Conservation (phyloP, 1,140 invertebrate genomes). For the Varroa destructor region DNA sequence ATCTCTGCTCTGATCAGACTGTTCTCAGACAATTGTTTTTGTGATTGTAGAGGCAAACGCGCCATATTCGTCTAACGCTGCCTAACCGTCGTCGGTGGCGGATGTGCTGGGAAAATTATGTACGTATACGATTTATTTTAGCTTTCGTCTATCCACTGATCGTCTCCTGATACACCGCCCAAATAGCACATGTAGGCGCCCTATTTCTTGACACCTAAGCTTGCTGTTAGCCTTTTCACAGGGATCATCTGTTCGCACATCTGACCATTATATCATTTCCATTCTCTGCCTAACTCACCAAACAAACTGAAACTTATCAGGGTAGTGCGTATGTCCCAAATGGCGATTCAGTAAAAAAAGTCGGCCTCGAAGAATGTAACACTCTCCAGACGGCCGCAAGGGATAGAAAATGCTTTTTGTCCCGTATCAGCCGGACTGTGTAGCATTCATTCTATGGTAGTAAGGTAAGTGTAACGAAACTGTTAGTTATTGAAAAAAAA, state of each 20-base stretch:
- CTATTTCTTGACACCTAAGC: neutral
- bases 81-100: constrained; percentile 22
- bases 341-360: too few relatives aligned
- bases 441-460: too few relatives aligned
- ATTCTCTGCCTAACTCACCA: neutral
- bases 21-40: neutral
- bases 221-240: neutral
- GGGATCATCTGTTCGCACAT: too few relatives aligned
- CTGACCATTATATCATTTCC: neutral
- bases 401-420: too few relatives aligned
- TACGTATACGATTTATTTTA: constrained; percentile 1
- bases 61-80: constrained; percentile 20
- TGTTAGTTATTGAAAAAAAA: too few relatives aligned
- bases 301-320: too few relatives aligned
- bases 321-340: too few relatives aligned
- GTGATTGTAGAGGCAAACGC: constrained; percentile 21
- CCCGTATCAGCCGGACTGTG: too few relatives aligned
- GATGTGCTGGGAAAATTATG: constrained; percentile 28
- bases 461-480: too few relatives aligned
- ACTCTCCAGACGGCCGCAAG: too few relatives aligned
- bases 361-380: too few relatives aligned
- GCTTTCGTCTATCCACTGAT: neutral
- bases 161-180: neutral
- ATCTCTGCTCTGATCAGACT: neutral
- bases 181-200: neutral